Conservation (phyloP, 92 coral and sea anemone genomes). For the Palythoa grandis region DNA sequence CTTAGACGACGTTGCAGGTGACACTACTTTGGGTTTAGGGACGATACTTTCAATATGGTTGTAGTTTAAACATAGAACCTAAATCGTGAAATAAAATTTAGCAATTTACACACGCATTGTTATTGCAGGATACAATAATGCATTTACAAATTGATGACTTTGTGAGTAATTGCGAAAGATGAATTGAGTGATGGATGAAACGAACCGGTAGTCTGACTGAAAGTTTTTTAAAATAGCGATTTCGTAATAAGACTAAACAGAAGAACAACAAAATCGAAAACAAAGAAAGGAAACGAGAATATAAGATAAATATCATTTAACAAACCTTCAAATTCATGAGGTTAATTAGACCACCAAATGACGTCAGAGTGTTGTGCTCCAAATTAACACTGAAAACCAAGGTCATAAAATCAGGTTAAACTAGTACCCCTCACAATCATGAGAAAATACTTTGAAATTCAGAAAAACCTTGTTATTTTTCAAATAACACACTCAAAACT, state of each 20-base stretch:
- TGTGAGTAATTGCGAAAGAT: too few relatives aligned
- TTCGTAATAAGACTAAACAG: not conserved
- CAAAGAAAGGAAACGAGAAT: not conserved
- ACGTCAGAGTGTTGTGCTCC: slow-evolving; percentile 93
- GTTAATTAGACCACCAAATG: slow-evolving; percentile 93
- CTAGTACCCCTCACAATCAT: too few relatives aligned
- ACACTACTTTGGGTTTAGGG: slow-evolving; percentile 79
- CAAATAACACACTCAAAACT: not conserved
- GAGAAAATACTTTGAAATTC: too few relatives aligned
- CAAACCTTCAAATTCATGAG: slow-evolving; percentile 81
- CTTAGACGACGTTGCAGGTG: slow-evolving; percentile 79
- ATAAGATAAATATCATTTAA: not conserved
- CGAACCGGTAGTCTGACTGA: too few relatives aligned
- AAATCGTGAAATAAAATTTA: not conserved
- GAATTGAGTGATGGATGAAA: too few relatives aligned
- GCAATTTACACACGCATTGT: too few relatives aligned
- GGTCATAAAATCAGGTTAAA: too few relatives aligned
- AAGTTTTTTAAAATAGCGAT: too few relatives aligned
- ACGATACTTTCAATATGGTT: slow-evolving; percentile 90
- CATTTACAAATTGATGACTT: too few relatives aligned
- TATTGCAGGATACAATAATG: too few relatives aligned
- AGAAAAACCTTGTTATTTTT: not conserved
- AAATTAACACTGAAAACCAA: slow-evolving; percentile 75
- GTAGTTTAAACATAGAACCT: slow-evolving; percentile 94
- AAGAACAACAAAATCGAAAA: not conserved